Evolutionary conservation across 2,888 invertebrate genomes (phyloP).

Genomic region (Anthrax anthrax): DNA sequence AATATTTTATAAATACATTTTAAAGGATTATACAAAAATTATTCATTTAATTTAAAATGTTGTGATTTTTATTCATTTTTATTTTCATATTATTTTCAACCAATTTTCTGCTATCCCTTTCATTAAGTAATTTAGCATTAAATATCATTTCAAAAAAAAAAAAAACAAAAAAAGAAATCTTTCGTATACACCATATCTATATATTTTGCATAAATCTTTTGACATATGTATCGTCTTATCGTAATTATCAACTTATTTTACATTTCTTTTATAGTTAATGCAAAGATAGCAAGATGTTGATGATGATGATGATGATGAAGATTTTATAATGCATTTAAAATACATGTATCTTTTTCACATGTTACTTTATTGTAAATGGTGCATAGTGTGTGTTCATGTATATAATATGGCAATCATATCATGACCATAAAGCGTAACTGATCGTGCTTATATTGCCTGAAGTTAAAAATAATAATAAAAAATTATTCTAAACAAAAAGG

Average conservation of each 20-base stretch:
- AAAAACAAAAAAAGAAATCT: neutral
- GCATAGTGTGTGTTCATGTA: neutral
- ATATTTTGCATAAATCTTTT: no score
- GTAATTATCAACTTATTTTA: no score
- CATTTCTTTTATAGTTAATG: no score
- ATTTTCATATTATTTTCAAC: neutral
- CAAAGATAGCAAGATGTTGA: neutral
- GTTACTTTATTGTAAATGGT: no score
- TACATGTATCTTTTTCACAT: no score
- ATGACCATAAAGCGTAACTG: conserved; percentile 7
- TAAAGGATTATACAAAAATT: no score
- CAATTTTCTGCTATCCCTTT: conserved; percentile 9
- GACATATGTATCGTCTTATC: no score
- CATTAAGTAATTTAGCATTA: conserved; percentile 8
- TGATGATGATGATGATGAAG: neutral
- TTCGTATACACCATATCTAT: no score
- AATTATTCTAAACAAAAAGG: neutral
- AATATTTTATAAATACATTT: no score
- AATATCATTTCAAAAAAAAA: conserved; percentile 5
- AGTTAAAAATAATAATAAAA: neutral
- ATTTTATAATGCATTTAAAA: neutral
- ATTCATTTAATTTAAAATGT: no score
- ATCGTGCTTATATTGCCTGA: conserved; percentile 4
- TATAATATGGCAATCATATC: neutral
- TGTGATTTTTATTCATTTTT: neutral